phyloP scores from a whole-genome alignment of 2,888 invertebrate genomes.

The Drosophila birchii region DNA sequence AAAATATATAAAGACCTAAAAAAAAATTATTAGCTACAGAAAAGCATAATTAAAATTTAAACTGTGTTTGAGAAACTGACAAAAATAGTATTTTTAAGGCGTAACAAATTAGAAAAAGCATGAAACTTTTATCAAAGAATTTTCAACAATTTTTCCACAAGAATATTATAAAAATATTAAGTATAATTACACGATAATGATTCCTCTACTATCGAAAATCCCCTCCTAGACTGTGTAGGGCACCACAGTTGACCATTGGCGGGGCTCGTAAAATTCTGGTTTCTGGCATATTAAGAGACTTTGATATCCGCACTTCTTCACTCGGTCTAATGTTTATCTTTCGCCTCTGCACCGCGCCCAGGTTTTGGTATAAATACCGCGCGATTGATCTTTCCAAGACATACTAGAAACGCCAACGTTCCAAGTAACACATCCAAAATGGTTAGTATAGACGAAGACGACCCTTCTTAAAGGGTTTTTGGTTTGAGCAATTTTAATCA shows the following conservation, averaged over 20 bases:
- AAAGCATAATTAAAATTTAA: neutral
- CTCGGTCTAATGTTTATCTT: conserved; percentile 29
- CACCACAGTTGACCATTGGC: conserved; percentile 49
- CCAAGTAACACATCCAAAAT: conserved; percentile 66
- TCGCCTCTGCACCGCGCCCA: conserved; percentile 38
- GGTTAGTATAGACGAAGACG: conserved; percentile 49
- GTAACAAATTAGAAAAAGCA: neutral
- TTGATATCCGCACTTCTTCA: conserved; percentile 67
- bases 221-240: conserved; percentile 18
- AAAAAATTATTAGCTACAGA: neutral
- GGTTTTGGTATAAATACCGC: conserved; percentile 67
- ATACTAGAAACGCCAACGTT: conserved; percentile 59
- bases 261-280: conserved; percentile 73
- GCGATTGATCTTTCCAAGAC: conserved; percentile 17
- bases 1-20: neutral
- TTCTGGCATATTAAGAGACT: conserved; percentile 77
- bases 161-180: neutral
- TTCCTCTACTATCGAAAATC: neutral
- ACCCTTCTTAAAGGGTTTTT: neutral
- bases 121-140: fast-evolving
- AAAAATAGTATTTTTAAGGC: neutral
- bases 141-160: neutral
- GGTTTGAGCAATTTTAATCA: neutral
- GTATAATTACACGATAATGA: neutral
- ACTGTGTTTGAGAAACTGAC: neutral